Conservation (phyloP, 2,888 invertebrate species). For the Arctia plantaginis region DNA sequence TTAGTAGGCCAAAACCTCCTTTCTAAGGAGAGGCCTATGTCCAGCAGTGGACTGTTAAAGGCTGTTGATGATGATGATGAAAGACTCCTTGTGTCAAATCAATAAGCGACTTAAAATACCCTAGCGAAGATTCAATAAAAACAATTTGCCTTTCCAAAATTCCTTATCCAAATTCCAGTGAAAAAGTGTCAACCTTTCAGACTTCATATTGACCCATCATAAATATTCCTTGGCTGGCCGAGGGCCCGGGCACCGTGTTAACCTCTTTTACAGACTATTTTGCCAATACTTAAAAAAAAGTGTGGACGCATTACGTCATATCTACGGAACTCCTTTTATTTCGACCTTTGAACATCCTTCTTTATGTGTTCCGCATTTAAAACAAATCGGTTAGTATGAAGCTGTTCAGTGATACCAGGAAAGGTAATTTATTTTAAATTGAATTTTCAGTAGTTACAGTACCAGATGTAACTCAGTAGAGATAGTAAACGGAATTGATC, state of each 20-base stretch:
- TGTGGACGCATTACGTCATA: slow-evolving; percentile 42
- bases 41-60: no score
- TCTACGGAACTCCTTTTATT: slow-evolving; percentile 41
- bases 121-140: slow-evolving; percentile 23
- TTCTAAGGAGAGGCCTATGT: no score
- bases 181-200: slow-evolving; percentile 37
- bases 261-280: slow-evolving; percentile 62
- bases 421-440: not conserved
- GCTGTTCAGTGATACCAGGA: not conserved
- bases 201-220: slow-evolving; percentile 57
- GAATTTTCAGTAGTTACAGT: not conserved
- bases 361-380: slow-evolving; percentile 44
- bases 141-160: slow-evolving; percentile 38
- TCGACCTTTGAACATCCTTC: slow-evolving; percentile 33
- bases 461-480: not conserved
- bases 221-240: slow-evolving; percentile 59
- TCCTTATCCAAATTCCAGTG: slow-evolving; percentile 27
- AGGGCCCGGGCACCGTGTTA: slow-evolving; percentile 48
- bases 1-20: no score
- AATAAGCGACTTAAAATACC: slow-evolving; percentile 5
- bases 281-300: slow-evolving; percentile 58
- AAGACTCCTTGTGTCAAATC: slow-evolving; percentile 2
- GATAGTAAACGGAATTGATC: slow-evolving; percentile 1
- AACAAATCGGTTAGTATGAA: slow-evolving; percentile 26
- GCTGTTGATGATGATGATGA: no score